These are phyloP conservation scores for Montifringilla adamsi DNA, from an alignment of 2,113 vertebrate species.

Conservation along the genomic window DNA sequence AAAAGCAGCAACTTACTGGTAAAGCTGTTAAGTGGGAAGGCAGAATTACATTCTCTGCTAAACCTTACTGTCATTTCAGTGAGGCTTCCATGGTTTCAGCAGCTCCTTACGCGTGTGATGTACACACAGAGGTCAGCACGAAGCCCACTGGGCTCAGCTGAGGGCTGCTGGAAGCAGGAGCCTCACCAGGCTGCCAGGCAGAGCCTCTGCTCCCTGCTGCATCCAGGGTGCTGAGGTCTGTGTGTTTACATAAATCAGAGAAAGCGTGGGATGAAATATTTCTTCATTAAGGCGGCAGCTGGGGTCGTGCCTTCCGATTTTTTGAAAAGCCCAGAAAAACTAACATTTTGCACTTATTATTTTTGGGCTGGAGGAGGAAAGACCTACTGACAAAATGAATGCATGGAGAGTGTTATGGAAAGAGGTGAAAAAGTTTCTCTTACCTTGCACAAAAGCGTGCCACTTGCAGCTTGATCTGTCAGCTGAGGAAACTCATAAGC, in stretches of 20 bases:
- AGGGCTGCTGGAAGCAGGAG: not conserved
- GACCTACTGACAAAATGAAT: not conserved
- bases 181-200: not conserved
- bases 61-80: not conserved
- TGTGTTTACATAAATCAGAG: not conserved
- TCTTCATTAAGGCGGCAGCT: not conserved
- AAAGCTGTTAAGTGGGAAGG: not conserved
- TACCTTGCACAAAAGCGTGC: accelerated
- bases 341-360: not conserved
- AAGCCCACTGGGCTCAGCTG: not conserved
- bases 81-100: not conserved
- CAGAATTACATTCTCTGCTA: not conserved
- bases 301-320: not conserved
- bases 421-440: not conserved
- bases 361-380: not conserved
- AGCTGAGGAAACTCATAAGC: not conserved
- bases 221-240: not conserved
- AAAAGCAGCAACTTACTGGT: constrained; percentile 23
- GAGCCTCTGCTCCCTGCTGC: not conserved
- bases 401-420: not conserved
- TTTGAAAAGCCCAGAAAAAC: not conserved
- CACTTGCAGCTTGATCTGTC: not conserved
- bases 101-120: not conserved
- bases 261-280: not conserved
- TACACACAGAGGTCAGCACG: accelerated